These are phyloP conservation scores for Aspidoscelis tigris DNA, from an alignment of 2,113 vertebrate genomes.

Conservation along the genomic window DNA sequence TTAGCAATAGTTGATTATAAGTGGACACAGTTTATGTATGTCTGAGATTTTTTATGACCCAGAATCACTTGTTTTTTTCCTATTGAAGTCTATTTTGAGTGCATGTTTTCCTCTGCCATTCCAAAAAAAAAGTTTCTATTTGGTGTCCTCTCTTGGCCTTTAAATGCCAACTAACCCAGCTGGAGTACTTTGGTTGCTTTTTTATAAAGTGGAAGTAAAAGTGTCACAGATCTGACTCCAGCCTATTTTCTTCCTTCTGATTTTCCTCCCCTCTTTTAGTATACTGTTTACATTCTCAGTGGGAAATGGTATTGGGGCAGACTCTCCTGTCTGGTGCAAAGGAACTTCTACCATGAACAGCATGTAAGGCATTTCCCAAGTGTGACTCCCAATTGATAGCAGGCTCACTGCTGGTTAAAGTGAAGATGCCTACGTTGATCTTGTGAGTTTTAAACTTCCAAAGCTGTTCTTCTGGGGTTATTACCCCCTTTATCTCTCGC, in stretches of 20 bases:
- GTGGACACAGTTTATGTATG: slow-evolving; percentile 7
- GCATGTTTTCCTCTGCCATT: not conserved
- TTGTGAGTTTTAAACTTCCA: too few species aligned
- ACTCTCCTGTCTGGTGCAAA: too few species aligned
- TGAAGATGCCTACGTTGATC: too few species aligned
- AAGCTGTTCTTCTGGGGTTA: too few species aligned
- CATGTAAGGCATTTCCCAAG: too few species aligned
- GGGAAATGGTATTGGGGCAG: too few species aligned
- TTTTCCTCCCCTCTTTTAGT: not conserved
- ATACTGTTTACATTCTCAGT: too few species aligned
- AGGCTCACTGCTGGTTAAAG: too few species aligned
- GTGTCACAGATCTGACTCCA: slow-evolving; percentile 5
- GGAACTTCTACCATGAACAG: too few species aligned
- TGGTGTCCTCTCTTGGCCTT: not conserved
- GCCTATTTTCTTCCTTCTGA: not conserved
- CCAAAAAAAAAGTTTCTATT: not conserved
- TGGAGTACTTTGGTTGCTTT: not conserved
- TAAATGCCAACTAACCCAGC: slow-evolving; percentile 9
- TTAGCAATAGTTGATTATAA: slow-evolving; percentile 21
- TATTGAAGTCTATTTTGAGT: not conserved
- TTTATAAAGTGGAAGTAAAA: slow-evolving; percentile 38
- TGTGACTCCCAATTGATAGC: too few species aligned
- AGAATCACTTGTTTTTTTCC: not conserved
- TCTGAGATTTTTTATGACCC: not conserved
- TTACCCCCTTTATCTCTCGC: too few species aligned